Evolutionary conservation across 2,113 vertebrate genomes (phyloP), one percentile per base, ranked within the genome.

Genomic region (Apodemus sylvaticus): DNA sequence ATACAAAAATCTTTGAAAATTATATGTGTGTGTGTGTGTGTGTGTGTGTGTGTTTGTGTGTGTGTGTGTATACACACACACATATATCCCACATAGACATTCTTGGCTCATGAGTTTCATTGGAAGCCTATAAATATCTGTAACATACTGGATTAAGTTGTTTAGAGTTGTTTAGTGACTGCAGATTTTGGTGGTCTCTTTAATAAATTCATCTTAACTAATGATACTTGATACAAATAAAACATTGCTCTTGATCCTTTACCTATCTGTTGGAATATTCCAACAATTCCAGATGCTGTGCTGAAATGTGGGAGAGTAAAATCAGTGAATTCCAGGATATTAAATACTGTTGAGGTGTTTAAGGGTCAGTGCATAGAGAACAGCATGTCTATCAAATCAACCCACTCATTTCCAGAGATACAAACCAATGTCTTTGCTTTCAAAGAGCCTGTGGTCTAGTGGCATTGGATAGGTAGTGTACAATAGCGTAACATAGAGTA

Each of bases 131-230:
- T 5, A 94, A 78, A 90, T 93, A 58, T 22, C 8, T 92, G 5
- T 94, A 94, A 70, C 94, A 60, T 86, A 78, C 53, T 2, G 53
- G 39, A 89, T 93, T 94, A 86, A 93, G 31, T 96, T 91, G 6
- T 68, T 95, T 91, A 91, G 11, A 91, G 82, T 13, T 82, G 9
- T 94, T 95, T 87, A 95, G 16, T 62, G 19, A 68, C 82, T 93
- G 16, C 4, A 96, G 31, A 71, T 48, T 17, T 79, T 90, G 66
- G 10, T 96, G 79, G 22, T 82, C 83, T 24, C 92, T 55, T 90
- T 95, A 73, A 91, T 91, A 91, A 95, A 87, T 89, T 82, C 58
- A 89, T 7, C 81, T 93, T 93, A 95, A 93, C 45, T 66, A 92
- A 34, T 90, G 95, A 93, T 94, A 36, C 9, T 14, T 93, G 42